Percentiles rank a stretch among this genome's conserved stretches.
Evolutionary conservation across 1,140 invertebrate species (phyloP).

Genomic region (Homalodisca vitripennis): DNA sequence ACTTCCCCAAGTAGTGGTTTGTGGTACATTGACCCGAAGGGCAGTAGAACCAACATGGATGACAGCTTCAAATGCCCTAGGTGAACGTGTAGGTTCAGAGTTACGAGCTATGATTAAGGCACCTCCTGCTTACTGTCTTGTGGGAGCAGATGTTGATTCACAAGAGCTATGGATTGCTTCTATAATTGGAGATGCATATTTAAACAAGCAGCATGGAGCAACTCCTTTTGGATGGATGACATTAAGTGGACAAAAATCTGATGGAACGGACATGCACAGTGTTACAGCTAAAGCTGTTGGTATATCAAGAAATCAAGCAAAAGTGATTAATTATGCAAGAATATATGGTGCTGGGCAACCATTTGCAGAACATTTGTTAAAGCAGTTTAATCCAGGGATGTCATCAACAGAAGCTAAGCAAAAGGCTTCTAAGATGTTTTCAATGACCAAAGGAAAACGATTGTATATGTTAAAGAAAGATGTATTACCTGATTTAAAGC

Average conservation of each 20-base stretch:
- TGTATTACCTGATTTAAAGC: slow-evolving; percentile 48
- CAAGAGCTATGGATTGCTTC: slow-evolving; percentile 99
- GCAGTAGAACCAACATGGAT: slow-evolving; percentile 98
- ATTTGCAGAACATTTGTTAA: slow-evolving; percentile 86
- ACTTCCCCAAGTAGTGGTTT: slow-evolving; percentile 72
- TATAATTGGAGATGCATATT: slow-evolving; percentile 84
- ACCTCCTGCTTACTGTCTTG: slow-evolving; percentile 84
- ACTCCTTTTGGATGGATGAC: slow-evolving; percentile 97
- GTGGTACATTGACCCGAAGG: slow-evolving; percentile 91
- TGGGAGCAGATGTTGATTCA: slow-evolving; percentile 99
- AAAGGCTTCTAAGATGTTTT: slow-evolving; percentile 90
- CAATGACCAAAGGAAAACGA: slow-evolving; percentile 82
- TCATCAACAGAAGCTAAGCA: slow-evolving; percentile 70
- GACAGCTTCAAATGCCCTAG: slow-evolving; percentile 93
- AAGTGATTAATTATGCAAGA: slow-evolving; percentile 96
- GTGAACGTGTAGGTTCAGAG: slow-evolving; percentile 91
- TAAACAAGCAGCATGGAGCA: slow-evolving; percentile 70
- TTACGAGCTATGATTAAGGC: slow-evolving; percentile 93
- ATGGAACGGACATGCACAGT: slow-evolving; percentile 95
- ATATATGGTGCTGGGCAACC: slow-evolving; percentile 97
- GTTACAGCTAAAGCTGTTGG: slow-evolving; percentile 88
- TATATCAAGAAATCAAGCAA: slow-evolving; percentile 92
- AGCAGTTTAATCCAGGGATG: slow-evolving; percentile 90
- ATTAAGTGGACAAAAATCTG: slow-evolving; percentile 83
- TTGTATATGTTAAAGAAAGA: slow-evolving; percentile 61